Conservation (phyloP, 2,888 invertebrate genomes). For the Periphyllus acericola region DNA sequence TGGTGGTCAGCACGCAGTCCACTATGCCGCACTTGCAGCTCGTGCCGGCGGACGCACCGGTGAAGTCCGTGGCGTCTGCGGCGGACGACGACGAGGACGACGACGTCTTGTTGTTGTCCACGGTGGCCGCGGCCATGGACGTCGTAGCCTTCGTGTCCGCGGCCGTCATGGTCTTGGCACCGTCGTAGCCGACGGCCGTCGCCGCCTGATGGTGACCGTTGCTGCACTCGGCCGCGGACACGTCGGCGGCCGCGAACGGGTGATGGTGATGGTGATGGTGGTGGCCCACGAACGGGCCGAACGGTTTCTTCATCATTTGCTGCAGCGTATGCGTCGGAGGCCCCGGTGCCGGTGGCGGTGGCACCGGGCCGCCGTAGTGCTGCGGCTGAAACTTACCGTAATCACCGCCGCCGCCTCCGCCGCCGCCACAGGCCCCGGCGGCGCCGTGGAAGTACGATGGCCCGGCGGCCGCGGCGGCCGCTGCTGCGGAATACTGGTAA, state of each 20-base stretch:
- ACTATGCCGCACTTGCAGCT: conserved; percentile 70
- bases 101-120: conserved; percentile 68
- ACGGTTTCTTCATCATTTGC: conserved; percentile 46
- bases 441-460: conserved; percentile 63
- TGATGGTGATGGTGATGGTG: conserved; percentile 44
- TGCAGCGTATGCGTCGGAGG: conserved; percentile 6
- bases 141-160: background rate
- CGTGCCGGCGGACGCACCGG: conserved; percentile 64
- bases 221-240: background rate
- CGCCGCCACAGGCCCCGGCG: conserved; percentile 65
- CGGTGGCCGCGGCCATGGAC: conserved; percentile 65
- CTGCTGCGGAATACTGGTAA: conserved; percentile 52
- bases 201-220: background rate
- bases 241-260: background rate
- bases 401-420: conserved; percentile 64
- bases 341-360: background rate
- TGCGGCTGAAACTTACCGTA: conserved; percentile 54
- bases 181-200: conserved; percentile 65
- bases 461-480: conserved; percentile 65
- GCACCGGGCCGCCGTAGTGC: conserved; percentile 32
- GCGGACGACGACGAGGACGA: conserved; percentile 58
- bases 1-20: conserved; percentile 69
- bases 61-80: conserved; percentile 61
- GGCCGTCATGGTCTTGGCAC: background rate
- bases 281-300: conserved; percentile 28